Evolutionary conservation across 2,113 vertebrate genomes (phyloP), one percentile per base, ranked within the genome.

Genomic region (Ibidorhyncha struthersii): DNA sequence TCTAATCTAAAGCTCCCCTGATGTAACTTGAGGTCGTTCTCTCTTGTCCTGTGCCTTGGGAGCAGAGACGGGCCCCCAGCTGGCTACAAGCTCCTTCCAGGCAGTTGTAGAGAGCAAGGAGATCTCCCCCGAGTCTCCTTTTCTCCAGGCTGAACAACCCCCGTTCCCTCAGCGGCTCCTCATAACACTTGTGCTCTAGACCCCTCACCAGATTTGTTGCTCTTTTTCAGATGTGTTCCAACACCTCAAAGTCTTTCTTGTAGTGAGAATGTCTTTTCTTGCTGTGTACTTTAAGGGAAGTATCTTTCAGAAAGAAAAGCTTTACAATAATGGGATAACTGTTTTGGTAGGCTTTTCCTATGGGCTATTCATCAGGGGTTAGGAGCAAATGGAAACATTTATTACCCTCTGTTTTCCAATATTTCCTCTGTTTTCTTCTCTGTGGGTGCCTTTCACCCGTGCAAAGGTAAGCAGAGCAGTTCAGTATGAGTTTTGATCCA

Each of bases 141-240:
- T 62, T 58, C 34, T 53, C 36, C 45, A 86, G 36, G 0, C 40
- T 71, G n/a, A 74, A 56, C 6, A 30, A 2, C 4, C 9, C 6
- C 47, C 52, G 9, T 17, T 83, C 10, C 36, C 29, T 72, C 71
- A 79, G 34, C 50, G 1, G 2, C 14, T 76, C 4, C 5, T 93
- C 4, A 1, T 5, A 12, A 62, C 32, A 17, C 22, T n/a, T 71
- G 6, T 52, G 4, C 20, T 66, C 52, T 6, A 38, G 34, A 43
- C 10, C 7, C 22, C 41, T 52, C 20, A 41, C 14, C 56, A 67
- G 9, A 20, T 67, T 43, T 0, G 0, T 13, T 83, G 14, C 2
- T 3, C 32, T 86, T 76, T 38, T 79, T 20, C 70, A 40, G 19
- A 32, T 2, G 4, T 0, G 0, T 7, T 62, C 25, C 40, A 71